These are phyloP conservation scores for Bradypodion ventrale DNA, from an alignment of 2,797 vertebrate genomes.

Conservation along the genomic window DNA sequence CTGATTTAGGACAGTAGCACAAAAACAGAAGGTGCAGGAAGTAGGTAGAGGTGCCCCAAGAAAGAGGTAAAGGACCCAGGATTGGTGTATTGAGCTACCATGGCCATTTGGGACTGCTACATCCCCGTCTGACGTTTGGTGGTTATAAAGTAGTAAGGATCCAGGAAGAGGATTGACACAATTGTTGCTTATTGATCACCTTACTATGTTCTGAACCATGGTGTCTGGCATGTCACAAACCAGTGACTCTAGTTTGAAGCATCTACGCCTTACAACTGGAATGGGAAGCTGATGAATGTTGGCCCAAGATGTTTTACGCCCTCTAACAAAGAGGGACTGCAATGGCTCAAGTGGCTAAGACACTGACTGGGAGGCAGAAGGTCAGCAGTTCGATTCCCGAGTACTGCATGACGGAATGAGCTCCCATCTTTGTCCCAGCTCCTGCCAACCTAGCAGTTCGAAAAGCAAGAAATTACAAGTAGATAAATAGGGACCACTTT, in stretches of 20 bases:
- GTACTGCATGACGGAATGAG: no score
- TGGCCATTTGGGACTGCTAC: neutral
- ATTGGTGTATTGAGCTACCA: neutral
- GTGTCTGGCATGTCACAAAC: neutral
- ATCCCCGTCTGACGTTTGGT: neutral
- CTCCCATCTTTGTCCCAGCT: no score
- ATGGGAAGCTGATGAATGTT: neutral
- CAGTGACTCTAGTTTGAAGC: neutral
- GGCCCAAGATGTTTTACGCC: neutral
- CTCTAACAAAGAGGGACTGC: neutral
- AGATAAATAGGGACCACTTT: no score
- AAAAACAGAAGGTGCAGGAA: neutral
- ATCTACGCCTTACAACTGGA: neutral
- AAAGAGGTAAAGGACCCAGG: neutral
- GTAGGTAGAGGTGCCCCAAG: neutral
- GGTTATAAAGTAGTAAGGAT: neutral
- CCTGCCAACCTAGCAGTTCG: no score
- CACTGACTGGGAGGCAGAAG: no score
- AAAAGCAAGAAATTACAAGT: no score
- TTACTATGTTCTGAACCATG: neutral
- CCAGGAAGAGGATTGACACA: neutral
- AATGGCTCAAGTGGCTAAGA: no score
- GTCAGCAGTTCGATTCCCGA: no score
- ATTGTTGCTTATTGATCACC: neutral
- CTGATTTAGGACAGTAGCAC: neutral